Percentiles rank a stretch among this genome's conserved stretches.
phyloP scores from a whole-genome alignment of 2,888 invertebrate genomes.

The Biston stratarius region DNA sequence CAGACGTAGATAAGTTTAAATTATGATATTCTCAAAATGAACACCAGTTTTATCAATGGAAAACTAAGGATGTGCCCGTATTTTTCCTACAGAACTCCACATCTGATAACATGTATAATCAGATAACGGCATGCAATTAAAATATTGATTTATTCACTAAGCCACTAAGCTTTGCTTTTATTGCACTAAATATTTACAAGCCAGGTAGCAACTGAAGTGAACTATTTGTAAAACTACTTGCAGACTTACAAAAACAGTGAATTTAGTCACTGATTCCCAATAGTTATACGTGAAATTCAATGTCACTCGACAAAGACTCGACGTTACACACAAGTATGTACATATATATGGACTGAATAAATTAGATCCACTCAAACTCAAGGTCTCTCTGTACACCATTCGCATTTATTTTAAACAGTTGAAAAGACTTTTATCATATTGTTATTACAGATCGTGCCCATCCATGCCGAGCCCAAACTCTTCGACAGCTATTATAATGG shows the following conservation, averaged over 20 bases:
- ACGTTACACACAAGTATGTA: background rate
- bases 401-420: background rate
- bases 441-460: conserved; percentile 90
- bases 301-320: conserved; percentile 12
- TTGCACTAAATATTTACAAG: conserved; percentile 32
- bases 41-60: conserved; percentile 17
- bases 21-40: conserved; percentile 9
- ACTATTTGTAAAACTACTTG: conserved; percentile 3
- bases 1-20: conserved; percentile 11
- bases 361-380: conserved; percentile 13
- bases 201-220: conserved; percentile 16
- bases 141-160: conserved; percentile 35
- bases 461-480: conserved; percentile 90
- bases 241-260: conserved; percentile 5
- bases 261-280: conserved; percentile 1
- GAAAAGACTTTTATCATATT: background rate
- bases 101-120: conserved; percentile 48
- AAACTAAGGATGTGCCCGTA: conserved; percentile 35
- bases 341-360: conserved; percentile 3
- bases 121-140: conserved; percentile 40
- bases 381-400: conserved; percentile 6
- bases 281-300: conserved; percentile 17
- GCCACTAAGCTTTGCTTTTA: conserved; percentile 29
- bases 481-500: conserved; percentile 97
- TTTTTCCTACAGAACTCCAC: conserved; percentile 46